Percentiles rank a stretch among this genome's conserved stretches.
Evolutionary conservation across 2,797 vertebrate genomes (phyloP).

Genomic region (Gadopsis marmoratus): DNA sequence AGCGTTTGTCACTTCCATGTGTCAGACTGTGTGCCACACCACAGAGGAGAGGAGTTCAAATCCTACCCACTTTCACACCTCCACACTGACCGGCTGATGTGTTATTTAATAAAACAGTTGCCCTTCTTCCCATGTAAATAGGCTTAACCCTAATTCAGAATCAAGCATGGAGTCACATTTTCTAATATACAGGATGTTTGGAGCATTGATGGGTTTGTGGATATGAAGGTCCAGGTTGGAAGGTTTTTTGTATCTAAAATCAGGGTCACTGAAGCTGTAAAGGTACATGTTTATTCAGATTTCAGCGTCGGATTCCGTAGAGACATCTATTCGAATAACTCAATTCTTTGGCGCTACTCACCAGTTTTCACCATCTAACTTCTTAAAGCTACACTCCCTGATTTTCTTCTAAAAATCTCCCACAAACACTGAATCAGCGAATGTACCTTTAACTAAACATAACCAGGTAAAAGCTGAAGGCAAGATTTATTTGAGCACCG

Average conservation of each 20-base stretch:
- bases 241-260: not conserved
- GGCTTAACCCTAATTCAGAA: not conserved
- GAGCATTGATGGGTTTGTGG: not conserved
- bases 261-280: not conserved
- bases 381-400: constrained; percentile 31
- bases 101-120: not conserved
- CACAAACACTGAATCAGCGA: constrained; percentile 1
- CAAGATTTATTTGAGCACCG: constrained; percentile 25
- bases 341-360: not conserved
- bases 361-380: constrained; percentile 2
- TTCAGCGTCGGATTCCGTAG: not conserved
- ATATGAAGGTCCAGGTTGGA: not conserved
- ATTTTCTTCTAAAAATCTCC: constrained; percentile 15
- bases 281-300: constrained; percentile 4
- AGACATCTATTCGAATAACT: not conserved
- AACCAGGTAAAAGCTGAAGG: constrained; percentile 31
- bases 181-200: not conserved
- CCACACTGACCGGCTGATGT: not conserved
- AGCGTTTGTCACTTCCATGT: too few relatives aligned
- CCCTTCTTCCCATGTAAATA: constrained; percentile 18
- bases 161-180: not conserved
- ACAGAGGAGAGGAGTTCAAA: not conserved
- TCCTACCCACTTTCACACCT: not conserved
- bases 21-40: not conserved
- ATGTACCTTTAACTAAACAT: constrained; percentile 39